Conservation (phyloP, 2,113 vertebrate genomes). For the Montifringilla adamsi region DNA sequence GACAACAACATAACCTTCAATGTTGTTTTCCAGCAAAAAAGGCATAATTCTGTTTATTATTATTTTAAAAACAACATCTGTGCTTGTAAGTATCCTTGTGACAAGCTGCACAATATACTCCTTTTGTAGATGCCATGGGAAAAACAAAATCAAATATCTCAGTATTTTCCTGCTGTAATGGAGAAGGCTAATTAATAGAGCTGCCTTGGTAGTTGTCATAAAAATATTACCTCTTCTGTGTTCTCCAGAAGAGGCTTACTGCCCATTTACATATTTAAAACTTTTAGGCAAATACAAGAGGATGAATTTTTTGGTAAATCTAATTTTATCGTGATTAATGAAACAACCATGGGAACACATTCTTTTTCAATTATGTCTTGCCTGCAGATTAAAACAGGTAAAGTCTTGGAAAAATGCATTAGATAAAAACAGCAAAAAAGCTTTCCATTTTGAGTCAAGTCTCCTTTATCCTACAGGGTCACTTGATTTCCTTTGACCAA, state of each 20-base stretch:
- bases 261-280: neutral
- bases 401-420: neutral
- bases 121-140: neutral
- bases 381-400: neutral
- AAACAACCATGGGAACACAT: neutral
- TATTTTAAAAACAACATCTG: conserved; percentile 2
- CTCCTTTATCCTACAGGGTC: neutral
- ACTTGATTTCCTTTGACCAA: neutral
- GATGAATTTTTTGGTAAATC: neutral
- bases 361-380: neutral
- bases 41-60: conserved; percentile 13
- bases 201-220: neutral
- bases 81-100: neutral
- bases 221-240: neutral
- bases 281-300: neutral
- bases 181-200: neutral
- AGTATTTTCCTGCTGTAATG: neutral
- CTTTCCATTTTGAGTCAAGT: neutral
- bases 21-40: conserved; percentile 30
- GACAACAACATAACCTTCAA: conserved; percentile 25
- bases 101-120: neutral
- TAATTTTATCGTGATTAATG: neutral
- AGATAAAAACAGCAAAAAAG: neutral
- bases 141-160: neutral
- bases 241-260: neutral